Percentiles rank a stretch among this genome's conserved stretches.
Evolutionary conservation across 1,140 invertebrate species (phyloP).

Genomic region (Oryzaephilus surinamensis): DNA sequence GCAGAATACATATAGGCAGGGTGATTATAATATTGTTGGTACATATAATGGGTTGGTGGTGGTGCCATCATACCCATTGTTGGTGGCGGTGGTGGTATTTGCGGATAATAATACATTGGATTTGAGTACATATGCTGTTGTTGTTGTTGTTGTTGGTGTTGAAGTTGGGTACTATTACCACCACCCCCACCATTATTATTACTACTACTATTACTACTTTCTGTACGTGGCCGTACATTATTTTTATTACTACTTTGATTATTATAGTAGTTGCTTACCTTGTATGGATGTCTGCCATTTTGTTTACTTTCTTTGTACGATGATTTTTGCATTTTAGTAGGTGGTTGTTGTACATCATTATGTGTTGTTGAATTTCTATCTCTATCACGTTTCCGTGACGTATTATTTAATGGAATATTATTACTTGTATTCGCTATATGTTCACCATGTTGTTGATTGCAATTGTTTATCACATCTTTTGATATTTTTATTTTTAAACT

Average conservation of each 20-base stretch:
- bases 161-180: conserved; percentile 2
- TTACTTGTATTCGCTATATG: conserved; percentile 16
- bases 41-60: conserved; percentile 12
- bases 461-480: conserved; percentile 38
- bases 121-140: conserved; percentile 4
- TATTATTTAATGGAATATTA: conserved; percentile 21
- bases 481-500: conserved; percentile 45
- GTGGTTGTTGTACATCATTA: conserved; percentile 5
- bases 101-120: conserved; percentile 8
- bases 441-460: conserved; percentile 7
- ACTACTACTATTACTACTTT: conserved; percentile 9
- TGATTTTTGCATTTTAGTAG: conserved; percentile 14
- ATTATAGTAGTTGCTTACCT: conserved; percentile 30
- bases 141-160: conserved; percentile 7
- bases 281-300: conserved; percentile 31
- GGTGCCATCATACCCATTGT: conserved; percentile 1
- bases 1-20: conserved; percentile 12
- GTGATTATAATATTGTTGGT: conserved; percentile 13
- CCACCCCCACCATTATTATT: conserved; percentile 6
- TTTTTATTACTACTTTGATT: conserved; percentile 1
- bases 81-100: not conserved
- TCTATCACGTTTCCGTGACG: conserved; percentile 28
- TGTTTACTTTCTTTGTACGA: conserved; percentile 27
- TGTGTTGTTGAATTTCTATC: conserved; percentile 18
- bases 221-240: not conserved